phyloP scores from a whole-genome alignment of 1,140 invertebrate genomes.

The Sarcophaga bullata region DNA sequence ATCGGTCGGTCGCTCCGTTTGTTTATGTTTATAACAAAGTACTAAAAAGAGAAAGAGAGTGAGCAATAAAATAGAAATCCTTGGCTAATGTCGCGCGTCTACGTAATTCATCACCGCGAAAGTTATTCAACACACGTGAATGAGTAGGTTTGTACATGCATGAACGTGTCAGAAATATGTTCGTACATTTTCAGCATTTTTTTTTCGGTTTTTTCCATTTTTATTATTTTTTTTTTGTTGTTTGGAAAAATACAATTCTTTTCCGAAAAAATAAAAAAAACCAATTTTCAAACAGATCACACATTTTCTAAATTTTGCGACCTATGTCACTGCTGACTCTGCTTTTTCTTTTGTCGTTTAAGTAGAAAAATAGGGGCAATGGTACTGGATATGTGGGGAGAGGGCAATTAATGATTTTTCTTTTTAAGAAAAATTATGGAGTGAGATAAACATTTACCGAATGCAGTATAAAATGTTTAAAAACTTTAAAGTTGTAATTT shows the following conservation, averaged over 20 bases:
- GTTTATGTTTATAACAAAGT: too few relatives aligned
- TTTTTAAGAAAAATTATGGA: slow-evolving; percentile 9
- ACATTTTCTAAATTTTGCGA: slow-evolving; percentile 15
- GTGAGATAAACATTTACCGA: slow-evolving; percentile 8
- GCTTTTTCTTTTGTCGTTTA: background rate
- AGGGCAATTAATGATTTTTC: slow-evolving; percentile 3
- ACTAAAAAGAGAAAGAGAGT: too few relatives aligned
- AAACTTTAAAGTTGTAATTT: background rate
- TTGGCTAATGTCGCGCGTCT: slow-evolving; percentile 59
- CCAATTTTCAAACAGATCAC: background rate
- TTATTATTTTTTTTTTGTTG: background rate
- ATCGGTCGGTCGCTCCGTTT: too few relatives aligned
- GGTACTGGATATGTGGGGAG: background rate
- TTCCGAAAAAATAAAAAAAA: background rate
- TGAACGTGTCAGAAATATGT: slow-evolving; percentile 19
- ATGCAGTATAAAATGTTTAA: slow-evolving; percentile 6
- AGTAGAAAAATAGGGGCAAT: background rate
- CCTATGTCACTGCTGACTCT: slow-evolving; percentile 4
- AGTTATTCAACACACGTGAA: slow-evolving; percentile 16
- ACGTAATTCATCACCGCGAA: slow-evolving; percentile 27
- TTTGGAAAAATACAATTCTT: background rate
- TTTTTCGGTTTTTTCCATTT: too few relatives aligned
- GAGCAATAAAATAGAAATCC: slow-evolving; percentile 52
- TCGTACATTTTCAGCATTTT: background rate
- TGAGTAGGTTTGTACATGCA: background rate